Evolutionary conservation across 2,888 invertebrate species (phyloP).

Genomic region (Platycnemis pennipes): DNA sequence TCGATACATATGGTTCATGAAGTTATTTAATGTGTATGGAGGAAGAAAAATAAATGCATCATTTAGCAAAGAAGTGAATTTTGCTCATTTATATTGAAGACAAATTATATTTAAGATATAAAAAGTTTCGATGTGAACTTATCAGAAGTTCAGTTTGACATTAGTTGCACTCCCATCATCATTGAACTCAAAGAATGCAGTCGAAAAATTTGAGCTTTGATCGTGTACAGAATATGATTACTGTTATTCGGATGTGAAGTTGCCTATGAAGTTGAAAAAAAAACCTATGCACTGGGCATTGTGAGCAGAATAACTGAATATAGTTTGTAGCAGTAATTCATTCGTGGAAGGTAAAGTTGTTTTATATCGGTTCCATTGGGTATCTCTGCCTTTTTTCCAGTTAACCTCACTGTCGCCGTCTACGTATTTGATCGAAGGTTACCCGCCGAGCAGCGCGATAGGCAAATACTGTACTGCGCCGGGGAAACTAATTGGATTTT

Average conservation of each 20-base stretch:
- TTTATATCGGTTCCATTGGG: background rate
- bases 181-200: background rate
- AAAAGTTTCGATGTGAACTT: too few relatives aligned
- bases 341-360: background rate
- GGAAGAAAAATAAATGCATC: too few relatives aligned
- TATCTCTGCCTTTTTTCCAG: too few relatives aligned
- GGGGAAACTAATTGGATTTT: slow-evolving; percentile 9
- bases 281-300: background rate
- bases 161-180: too few relatives aligned
- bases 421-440: background rate
- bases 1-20: too few relatives aligned
- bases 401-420: background rate
- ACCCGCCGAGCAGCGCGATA: background rate
- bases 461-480: background rate
- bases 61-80: too few relatives aligned
- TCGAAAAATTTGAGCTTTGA: background rate
- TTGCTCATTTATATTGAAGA: too few relatives aligned
- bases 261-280: background rate
- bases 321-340: background rate
- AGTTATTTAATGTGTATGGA: too few relatives aligned
- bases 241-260: background rate
- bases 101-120: too few relatives aligned
- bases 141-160: too few relatives aligned
- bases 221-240: background rate
- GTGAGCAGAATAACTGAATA: background rate